A percentile compares a stretch with the other conserved stretches of the same genome.
Conservation (phyloP, 2,888 invertebrate genomes). For the Didymodactylos carnosus region DNA sequence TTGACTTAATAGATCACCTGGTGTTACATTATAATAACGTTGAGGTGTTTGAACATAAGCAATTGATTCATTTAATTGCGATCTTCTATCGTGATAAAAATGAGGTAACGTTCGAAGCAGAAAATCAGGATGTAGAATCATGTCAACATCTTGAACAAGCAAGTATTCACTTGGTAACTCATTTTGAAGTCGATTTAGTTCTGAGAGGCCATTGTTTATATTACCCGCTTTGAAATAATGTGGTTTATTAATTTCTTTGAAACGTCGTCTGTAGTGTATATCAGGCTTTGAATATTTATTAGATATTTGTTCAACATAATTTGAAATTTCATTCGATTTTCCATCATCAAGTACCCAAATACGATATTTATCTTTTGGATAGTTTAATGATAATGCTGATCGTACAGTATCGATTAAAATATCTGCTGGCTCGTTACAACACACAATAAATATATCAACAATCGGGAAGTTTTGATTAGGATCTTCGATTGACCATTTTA, state of each 20-base stretch:
- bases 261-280: background rate
- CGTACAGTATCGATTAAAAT: background rate
- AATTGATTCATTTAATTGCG: background rate
- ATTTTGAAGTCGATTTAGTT: background rate
- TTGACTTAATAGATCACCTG: background rate
- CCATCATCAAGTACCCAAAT: background rate
- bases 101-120: background rate
- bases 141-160: background rate
- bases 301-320: background rate
- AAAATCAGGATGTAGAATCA: background rate
- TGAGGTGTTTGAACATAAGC: background rate
- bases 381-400: background rate
- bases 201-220: background rate
- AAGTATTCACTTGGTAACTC: background rate
- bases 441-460: background rate
- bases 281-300: background rate
- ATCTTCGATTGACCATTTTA: background rate
- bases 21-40: background rate
- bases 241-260: background rate
- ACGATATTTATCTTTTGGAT: background rate
- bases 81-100: too few relatives aligned
- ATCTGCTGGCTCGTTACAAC: background rate
- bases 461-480: background rate
- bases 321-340: background rate
- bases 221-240: background rate